phyloP scores from a whole-genome alignment of 2,113 vertebrate genomes.

The Chaetura pelagica region DNA sequence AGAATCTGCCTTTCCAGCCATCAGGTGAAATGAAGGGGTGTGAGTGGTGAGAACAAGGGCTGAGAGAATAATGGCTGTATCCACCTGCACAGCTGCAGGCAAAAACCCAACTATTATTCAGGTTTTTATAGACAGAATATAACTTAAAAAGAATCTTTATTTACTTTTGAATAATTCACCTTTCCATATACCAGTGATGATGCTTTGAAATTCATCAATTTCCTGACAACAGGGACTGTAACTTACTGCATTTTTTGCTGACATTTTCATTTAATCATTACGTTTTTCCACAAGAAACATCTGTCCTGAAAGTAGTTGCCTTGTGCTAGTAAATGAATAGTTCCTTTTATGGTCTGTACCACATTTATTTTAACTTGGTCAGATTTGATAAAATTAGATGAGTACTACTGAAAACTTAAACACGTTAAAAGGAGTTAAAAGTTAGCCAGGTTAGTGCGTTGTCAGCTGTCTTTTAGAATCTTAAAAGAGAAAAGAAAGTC shows the following conservation, averaged over 20 bases:
- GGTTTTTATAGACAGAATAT: neutral
- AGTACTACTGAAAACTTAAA: neutral
- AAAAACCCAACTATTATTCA: neutral
- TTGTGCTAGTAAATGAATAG: slow-evolving; percentile 5
- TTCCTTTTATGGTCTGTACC: neutral
- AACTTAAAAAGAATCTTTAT: neutral
- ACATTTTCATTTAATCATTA: neutral
- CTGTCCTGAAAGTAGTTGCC: neutral
- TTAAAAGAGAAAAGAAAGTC: neutral
- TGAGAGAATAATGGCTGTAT: neutral
- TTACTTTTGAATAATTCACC: slow-evolving; percentile 20
- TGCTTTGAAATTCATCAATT: slow-evolving; percentile 41
- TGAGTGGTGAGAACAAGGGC: neutral
- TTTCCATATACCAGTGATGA: neutral
- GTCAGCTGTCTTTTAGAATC: neutral
- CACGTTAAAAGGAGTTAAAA: neutral
- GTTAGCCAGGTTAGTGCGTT: neutral
- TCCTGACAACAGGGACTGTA: slow-evolving; percentile 2
- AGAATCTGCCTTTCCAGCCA: neutral
- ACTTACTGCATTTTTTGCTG: neutral
- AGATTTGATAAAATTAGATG: neutral
- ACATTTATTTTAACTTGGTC: slow-evolving; percentile 24
- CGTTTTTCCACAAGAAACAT: slow-evolving; percentile 9
- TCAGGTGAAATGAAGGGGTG: neutral
- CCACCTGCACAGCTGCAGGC: neutral